Base-by-base conservation (phyloP, 1,140 invertebrate genomes). In the Augochlora pura region DNA sequence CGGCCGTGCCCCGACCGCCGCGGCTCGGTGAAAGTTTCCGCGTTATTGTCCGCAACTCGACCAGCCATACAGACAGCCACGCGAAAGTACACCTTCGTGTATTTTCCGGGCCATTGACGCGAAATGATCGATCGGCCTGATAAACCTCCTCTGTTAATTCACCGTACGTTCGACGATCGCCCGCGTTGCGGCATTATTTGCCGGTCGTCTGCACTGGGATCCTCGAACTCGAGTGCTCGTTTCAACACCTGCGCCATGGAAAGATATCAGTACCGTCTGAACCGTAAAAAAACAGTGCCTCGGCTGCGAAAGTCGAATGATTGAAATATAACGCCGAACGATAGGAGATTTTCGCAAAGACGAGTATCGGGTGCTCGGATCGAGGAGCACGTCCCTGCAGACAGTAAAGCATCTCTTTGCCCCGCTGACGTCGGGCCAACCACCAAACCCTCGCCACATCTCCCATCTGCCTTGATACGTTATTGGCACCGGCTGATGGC, bases 401-500 rank as follows among this genome's bases (percentile, higher is more conserved):
- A 87, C 81, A 76, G 77, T 72, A 79, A 84, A 82, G 81, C 73
- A 77, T 68, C 75, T 75, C 71, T 68, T 32, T 42, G 54, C 82
- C 81, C 74, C 68, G 60, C 72, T 63, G 21, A 12, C 52, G 59
- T 79, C 75, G 67, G 71, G 69, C 71, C 63, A 85, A 85, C 75
- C 80, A 77, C 75, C 74, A 77, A 77, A 77, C 76, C 72, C 75
- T 86, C 75, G 14, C 74, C 81, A 27, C 74, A 72, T 86, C 85
- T 76, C 75, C 81, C 85, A 84, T 84, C 82, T 86, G 84, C 80
- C 75, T 86, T 75, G 72, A 77, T 83, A 77, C 76, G 84, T 88
- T 89, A 89, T 89, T 88, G 87, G 85, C 85, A 86, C 80, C 76
- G 73, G 83, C 78, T 84, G 87, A 85, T 83, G 81, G 85, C 81